Conservation (phyloP, 2,888 invertebrate genomes). For the Dasypolia templi region DNA sequence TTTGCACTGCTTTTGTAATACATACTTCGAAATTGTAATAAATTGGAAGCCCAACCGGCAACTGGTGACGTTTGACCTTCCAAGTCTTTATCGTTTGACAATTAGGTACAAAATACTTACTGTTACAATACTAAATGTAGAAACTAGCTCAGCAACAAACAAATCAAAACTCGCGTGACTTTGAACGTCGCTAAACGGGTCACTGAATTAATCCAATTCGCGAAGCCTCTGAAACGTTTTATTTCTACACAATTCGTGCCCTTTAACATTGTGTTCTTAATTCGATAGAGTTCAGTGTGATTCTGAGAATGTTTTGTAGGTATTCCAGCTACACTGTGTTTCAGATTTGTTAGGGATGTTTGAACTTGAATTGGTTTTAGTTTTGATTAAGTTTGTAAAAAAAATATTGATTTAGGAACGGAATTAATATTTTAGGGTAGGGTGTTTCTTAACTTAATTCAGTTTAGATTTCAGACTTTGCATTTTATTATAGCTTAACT, state of each 20-base stretch:
- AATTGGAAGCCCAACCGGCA: constrained; percentile 15
- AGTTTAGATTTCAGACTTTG: constrained; percentile 6
- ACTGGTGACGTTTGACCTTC: constrained; percentile 16
- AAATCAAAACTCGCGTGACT: constrained; percentile 74
- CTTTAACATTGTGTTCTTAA: constrained; percentile 61
- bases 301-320: constrained; percentile 37
- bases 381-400: constrained; percentile 43
- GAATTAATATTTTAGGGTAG: constrained; percentile 8
- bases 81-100: constrained; percentile 23
- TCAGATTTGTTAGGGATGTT: constrained; percentile 40
- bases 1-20: not conserved
- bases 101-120: constrained; percentile 28
- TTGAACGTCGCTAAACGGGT: constrained; percentile 77
- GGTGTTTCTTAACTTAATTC: constrained; percentile 15
- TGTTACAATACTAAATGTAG: constrained; percentile 14
- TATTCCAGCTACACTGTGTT: constrained; percentile 35
- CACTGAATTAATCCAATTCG: constrained; percentile 79
- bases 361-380: constrained; percentile 38
- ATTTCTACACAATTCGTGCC: constrained; percentile 62
- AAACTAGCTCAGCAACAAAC: constrained; percentile 51
- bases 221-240: constrained; percentile 76
- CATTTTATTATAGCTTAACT: constrained; percentile 4
- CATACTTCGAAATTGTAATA: not conserved
- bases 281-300: constrained; percentile 58
- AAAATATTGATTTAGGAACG: constrained; percentile 18